phyloP scores from a whole-genome alignment of 2,888 invertebrate genomes.

The Sycophila texana region DNA sequence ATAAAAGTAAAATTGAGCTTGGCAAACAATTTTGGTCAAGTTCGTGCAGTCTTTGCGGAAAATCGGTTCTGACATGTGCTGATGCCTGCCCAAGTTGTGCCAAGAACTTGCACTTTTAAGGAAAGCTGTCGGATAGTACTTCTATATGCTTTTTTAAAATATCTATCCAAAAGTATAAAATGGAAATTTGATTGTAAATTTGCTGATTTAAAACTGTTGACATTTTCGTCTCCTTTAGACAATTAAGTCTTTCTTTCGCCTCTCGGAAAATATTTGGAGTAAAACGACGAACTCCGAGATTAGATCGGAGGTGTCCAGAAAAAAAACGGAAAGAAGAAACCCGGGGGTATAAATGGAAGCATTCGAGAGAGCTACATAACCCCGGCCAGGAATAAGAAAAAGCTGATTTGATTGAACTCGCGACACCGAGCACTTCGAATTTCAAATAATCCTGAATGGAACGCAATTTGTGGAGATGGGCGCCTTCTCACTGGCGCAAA shows the following conservation, averaged over 20 bases:
- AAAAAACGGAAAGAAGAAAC: constrained; percentile 15
- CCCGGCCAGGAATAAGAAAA: constrained; percentile 62
- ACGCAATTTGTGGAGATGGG: constrained; percentile 69
- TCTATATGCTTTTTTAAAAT: neutral
- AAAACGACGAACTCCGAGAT: neutral
- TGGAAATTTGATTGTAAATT: no score
- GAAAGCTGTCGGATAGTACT: neutral
- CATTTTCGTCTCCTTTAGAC: no score
- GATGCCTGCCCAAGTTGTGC: constrained; percentile 19
- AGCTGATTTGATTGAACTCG: constrained; percentile 70
- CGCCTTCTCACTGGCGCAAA: constrained; percentile 46
- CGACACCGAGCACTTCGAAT: constrained; percentile 66
- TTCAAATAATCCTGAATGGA: constrained; percentile 71
- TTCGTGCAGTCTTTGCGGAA: constrained; percentile 24
- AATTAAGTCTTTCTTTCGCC: no score
- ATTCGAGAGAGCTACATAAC: constrained; percentile 46
- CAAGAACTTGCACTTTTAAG: constrained; percentile 8
- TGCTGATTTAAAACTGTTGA: no score
- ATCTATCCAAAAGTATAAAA: no score
- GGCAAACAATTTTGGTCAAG: constrained; percentile 34
- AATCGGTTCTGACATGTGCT: constrained; percentile 26
- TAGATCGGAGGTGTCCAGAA: neutral
- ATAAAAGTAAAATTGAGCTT: neutral
- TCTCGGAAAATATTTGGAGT: neutral
- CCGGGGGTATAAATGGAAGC: constrained; percentile 37